These are phyloP conservation scores for Tyria jacobaeae DNA, from an alignment of 2,888 invertebrate genomes.

Conservation along the genomic window DNA sequence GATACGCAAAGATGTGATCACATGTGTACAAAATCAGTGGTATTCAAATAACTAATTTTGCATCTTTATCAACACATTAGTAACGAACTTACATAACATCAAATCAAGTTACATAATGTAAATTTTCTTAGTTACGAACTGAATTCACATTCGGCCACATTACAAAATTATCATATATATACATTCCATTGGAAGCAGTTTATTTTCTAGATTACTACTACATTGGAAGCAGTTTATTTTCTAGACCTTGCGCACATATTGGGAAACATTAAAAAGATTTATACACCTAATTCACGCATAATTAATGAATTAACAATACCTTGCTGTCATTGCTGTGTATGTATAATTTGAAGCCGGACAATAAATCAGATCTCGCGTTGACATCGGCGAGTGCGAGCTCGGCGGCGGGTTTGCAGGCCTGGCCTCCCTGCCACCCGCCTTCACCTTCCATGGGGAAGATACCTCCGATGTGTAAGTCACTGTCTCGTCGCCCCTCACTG, in stretches of 20 bases:
- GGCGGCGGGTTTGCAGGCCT: constrained; percentile 99
- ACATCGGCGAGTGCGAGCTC: constrained; percentile 98
- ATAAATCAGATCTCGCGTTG: constrained; percentile 94
- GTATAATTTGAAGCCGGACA: constrained; percentile 96
- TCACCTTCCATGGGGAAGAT: constrained; percentile 99
- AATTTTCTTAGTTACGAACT: constrained; percentile 13
- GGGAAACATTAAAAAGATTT: too few species aligned
- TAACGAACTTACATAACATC: constrained; percentile 33
- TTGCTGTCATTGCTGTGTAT: constrained; percentile 98
- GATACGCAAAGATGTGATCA: constrained; percentile 56
- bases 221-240: too few species aligned
- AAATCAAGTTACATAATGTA: constrained; percentile 26
- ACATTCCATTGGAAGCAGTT: too few species aligned
- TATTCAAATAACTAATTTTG: constrained; percentile 57
- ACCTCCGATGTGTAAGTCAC: constrained; percentile 97
- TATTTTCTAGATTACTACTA: too few species aligned
- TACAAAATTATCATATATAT: too few species aligned
- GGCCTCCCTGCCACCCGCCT: constrained; percentile 99
- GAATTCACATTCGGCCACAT: constrained; percentile 22
- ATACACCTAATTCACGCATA: constrained; percentile 33
- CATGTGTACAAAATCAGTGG: constrained; percentile 69
- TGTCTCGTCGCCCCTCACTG: constrained; percentile 84
- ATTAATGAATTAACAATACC: constrained; percentile 84
- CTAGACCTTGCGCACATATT: too few species aligned
- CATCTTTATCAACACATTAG: constrained; percentile 41